Base-by-base conservation (phyloP, 2,113 vertebrate species). In the Corythaeola cristata region DNA sequence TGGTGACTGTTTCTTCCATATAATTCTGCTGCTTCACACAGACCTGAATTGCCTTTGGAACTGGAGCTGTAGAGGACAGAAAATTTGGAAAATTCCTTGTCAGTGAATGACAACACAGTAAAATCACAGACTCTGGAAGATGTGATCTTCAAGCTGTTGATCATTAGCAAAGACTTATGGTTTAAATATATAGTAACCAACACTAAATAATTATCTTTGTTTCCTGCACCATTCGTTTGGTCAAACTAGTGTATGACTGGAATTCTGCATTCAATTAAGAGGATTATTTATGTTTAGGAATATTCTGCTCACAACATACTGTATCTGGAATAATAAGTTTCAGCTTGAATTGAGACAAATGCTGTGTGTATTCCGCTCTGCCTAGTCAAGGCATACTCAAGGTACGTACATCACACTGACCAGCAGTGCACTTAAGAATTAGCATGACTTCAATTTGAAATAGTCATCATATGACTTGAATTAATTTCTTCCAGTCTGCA, bases 1-100 rank as follows among this genome's bases (percentile, higher is more conserved):
- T 96, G 78, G 55, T 94, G 96, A 63, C 15, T 78, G 72, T 80
- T 97, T 86, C 96, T 97, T 89, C 96, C 96, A 2, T 85, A 96
- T 18, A 88, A 67, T 76, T 98, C 98, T 58, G 93, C 64, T 24
- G 91, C 55, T 69, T 98, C 97, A 87, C 86, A 97, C 14, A 86
- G 79, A 56, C 80, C 96, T 18, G 87, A 44, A 66, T 85, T 86
- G 13, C 89, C 55, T 90, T 97, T 98, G 45, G 88, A 94, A 85
- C 96, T 97, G 93, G 66, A 82, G 85, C 98, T 98, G 94, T 21
- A 67, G 67, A 88, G 47, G 72, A 89, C 16, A 96, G 72, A 93
- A 88, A 85, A 94, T 4, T 17, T 55, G 44, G 39, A 49, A 80
- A 89, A 81, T 14, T 52, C 41, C 22, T 30, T 62, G 45, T 84